Evolutionary conservation across 1,140 invertebrate species (phyloP).

Genomic region (Acromyrmex echinatior): DNA sequence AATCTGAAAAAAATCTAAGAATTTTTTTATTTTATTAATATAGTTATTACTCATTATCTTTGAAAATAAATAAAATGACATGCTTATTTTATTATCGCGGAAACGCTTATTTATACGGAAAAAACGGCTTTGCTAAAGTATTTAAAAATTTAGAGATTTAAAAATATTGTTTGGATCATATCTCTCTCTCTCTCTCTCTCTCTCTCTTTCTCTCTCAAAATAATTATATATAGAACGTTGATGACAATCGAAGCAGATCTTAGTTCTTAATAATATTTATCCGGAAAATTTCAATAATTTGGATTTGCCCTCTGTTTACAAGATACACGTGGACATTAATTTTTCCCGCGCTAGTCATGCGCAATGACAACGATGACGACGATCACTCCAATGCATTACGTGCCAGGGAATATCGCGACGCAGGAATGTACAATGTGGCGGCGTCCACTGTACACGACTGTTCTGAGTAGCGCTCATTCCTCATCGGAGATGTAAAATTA

Average conservation of each 20-base stretch:
- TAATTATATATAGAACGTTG: too few species aligned
- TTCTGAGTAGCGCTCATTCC: neutral
- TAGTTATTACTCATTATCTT: neutral
- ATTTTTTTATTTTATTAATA: neutral
- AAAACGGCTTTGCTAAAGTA: too few species aligned
- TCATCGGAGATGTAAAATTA: constrained; percentile 40
- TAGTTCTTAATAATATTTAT: too few species aligned
- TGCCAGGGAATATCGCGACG: neutral
- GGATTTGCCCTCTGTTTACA: neutral
- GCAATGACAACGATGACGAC: neutral
- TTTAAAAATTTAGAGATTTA: too few species aligned
- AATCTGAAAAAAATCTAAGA: neutral
- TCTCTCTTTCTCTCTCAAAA: too few species aligned
- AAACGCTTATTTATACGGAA: neutral
- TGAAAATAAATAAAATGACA: neutral
- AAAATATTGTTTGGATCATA: too few species aligned
- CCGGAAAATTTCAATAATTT: neutral
- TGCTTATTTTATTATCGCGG: neutral
- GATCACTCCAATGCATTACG: constrained; percentile 1
- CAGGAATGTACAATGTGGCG: constrained; percentile 19
- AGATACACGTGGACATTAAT: neutral
- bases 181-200: too few species aligned
- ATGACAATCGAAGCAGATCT: too few species aligned
- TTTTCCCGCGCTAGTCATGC: neutral
- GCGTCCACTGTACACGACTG: neutral